Evolutionary conservation across 2,888 invertebrate genomes (phyloP).

Genomic region (Drosophila acutilabella): DNA sequence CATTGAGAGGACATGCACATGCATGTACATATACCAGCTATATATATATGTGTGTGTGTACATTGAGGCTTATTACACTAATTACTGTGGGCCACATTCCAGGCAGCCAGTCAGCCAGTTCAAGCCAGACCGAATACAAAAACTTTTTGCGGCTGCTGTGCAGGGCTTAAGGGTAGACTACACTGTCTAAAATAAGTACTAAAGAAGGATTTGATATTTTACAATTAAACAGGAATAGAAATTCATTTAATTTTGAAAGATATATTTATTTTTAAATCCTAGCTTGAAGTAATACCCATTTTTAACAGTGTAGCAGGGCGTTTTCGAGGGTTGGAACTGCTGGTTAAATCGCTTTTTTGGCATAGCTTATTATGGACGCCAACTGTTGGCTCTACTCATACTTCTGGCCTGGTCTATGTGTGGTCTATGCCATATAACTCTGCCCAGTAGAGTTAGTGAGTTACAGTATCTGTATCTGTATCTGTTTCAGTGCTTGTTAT

Average conservation of each 20-base stretch:
- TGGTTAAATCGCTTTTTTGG: constrained; percentile 50
- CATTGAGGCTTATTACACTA: constrained; percentile 79
- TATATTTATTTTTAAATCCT: too few relatives aligned
- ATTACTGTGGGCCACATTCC: constrained; percentile 66
- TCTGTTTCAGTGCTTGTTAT: constrained; percentile 32
- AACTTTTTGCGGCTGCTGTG: constrained; percentile 68
- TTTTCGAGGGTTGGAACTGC: too few relatives aligned
- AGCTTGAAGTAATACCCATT: too few relatives aligned
- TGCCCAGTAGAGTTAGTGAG: constrained; percentile 55
- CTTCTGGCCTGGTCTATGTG: constrained; percentile 10
- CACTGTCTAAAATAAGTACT: background rate
- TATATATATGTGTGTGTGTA: constrained; percentile 21
- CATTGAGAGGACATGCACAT: constrained; percentile 36
- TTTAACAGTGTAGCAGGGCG: background rate
- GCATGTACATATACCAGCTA: constrained; percentile 6
- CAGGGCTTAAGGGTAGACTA: background rate
- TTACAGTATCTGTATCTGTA: constrained; percentile 40
- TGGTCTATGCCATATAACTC: constrained; percentile 20
- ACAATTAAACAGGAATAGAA: too few relatives aligned
- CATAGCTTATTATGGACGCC: constrained; percentile 61
- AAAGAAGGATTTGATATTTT: too few relatives aligned
- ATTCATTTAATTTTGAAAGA: too few relatives aligned
- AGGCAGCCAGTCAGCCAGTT: constrained; percentile 20
- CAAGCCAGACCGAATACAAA: constrained; percentile 28
- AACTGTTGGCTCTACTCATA: constrained; percentile 43